Conservation (phyloP, 2,797 vertebrate genomes). For the Sphaeramia orbicularis region DNA sequence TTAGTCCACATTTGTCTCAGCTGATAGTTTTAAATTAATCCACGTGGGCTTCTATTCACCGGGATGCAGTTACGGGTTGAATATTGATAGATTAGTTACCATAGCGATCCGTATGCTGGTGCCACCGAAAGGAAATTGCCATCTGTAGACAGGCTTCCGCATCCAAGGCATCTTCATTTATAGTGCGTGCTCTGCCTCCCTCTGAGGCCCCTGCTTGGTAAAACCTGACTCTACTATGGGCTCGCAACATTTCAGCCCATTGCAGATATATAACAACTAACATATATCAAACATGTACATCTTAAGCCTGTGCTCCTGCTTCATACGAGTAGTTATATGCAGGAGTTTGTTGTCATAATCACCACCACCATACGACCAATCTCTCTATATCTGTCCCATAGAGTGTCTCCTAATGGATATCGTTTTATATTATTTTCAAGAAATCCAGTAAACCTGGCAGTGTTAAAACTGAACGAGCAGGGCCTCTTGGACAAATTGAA, state of each 20-base stretch:
- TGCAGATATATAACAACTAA: constrained; percentile 57
- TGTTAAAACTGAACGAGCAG: constrained; percentile 99
- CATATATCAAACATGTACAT: constrained; percentile 61
- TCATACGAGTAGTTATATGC: constrained; percentile 70
- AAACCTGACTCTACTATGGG: constrained; percentile 77
- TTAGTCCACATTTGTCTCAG: constrained; percentile 22
- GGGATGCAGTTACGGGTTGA: constrained; percentile 42
- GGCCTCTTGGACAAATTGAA: constrained; percentile 99
- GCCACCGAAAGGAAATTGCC: constrained; percentile 66
- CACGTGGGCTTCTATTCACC: constrained; percentile 31
- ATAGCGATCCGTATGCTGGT: constrained; percentile 57
- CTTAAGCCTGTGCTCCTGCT: constrained; percentile 69
- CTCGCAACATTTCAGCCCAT: constrained; percentile 68
- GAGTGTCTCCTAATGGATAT: constrained; percentile 92
- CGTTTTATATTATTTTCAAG: constrained; percentile 99
- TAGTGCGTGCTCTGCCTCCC: constrained; percentile 68
- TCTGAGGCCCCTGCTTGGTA: constrained; percentile 80
- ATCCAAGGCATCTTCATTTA: constrained; percentile 66
- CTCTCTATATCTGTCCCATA: constrained; percentile 81
- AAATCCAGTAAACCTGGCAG: constrained; percentile 99
- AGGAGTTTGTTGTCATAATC: constrained; percentile 76
- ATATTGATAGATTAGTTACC: constrained; percentile 64
- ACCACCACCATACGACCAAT: constrained; percentile 73
- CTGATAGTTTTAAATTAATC: constrained; percentile 48
- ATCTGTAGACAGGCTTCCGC: constrained; percentile 57